phyloP scores from a whole-genome alignment of 2,113 vertebrate genomes.

The Acanthisitta chloris region DNA sequence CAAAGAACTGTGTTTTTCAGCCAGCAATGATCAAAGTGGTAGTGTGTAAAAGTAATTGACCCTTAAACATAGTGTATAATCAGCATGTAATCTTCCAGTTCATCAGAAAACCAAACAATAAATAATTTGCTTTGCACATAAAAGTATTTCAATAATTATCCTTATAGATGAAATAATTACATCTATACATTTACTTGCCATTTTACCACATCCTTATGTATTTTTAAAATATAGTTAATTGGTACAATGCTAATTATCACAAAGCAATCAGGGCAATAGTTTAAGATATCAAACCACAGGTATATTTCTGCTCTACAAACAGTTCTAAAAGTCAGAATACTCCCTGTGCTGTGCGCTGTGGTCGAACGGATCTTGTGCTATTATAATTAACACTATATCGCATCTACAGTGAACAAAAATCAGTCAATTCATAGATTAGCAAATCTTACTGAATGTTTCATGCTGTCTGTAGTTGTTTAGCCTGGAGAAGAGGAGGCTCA shows the following conservation, averaged over 20 bases:
- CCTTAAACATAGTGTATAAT: neutral
- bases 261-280: neutral
- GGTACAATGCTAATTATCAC: neutral
- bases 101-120: neutral
- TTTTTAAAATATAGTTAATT: neutral
- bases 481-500: too few relatives aligned
- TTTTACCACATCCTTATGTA: neutral
- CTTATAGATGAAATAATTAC: neutral
- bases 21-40: neutral
- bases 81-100: neutral
- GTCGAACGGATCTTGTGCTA: neutral
- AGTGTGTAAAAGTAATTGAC: neutral
- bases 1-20: neutral
- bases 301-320: neutral
- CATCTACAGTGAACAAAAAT: neutral
- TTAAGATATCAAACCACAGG: neutral
- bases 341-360: neutral
- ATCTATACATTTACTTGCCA: neutral
- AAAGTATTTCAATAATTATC: neutral
- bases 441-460: neutral
- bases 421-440: neutral
- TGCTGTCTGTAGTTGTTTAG: too few relatives aligned
- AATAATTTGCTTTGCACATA: neutral
- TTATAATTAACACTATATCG: neutral
- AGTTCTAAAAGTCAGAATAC: neutral